Percentiles rank a stretch among this genome's conserved stretches.
Evolutionary conservation across 2,888 invertebrate species (phyloP).

Genomic region (Orthonychiurus folsomi): DNA sequence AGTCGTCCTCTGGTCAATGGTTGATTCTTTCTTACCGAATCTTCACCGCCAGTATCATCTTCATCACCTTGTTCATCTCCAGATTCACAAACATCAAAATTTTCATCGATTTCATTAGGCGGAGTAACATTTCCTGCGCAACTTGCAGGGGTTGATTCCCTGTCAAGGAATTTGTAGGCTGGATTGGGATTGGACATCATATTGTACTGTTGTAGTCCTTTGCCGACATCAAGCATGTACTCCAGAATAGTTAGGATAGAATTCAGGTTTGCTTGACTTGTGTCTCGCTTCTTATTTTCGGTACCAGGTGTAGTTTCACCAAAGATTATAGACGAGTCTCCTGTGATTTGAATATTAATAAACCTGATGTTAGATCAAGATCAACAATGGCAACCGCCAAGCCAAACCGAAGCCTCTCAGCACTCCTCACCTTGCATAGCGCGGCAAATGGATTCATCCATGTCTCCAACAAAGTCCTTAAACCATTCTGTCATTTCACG

Average conservation of each 20-base stretch:
- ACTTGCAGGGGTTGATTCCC: slow-evolving; percentile 31
- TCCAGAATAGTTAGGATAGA: slow-evolving; percentile 18
- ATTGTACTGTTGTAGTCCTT: slow-evolving; percentile 26
- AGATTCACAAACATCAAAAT: slow-evolving; percentile 52
- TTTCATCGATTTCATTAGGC: slow-evolving; percentile 39
- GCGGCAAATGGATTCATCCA: slow-evolving; percentile 6
- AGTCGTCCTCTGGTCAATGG: no score
- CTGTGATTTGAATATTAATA: not conserved
- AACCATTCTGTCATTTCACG: slow-evolving; percentile 38
- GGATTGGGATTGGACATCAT: slow-evolving; percentile 10
- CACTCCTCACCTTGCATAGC: slow-evolving; percentile 15
- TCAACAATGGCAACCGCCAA: not conserved
- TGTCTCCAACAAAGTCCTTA: slow-evolving; percentile 30
- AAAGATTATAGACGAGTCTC: no score
- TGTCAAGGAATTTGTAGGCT: no score
- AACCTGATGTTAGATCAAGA: not conserved
- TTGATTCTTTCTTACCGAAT: slow-evolving; percentile 59
- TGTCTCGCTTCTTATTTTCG: not conserved
- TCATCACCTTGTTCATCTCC: slow-evolving; percentile 79
- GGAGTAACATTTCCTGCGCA: slow-evolving; percentile 27
- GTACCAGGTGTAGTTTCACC: not conserved
- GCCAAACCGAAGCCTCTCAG: no score
- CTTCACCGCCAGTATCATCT: slow-evolving; percentile 85
- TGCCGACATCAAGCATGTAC: slow-evolving; percentile 39
- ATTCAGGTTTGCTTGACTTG: not conserved